Base-by-base conservation (phyloP, 2,797 vertebrate species). In the Enteromius paludinosus region DNA sequence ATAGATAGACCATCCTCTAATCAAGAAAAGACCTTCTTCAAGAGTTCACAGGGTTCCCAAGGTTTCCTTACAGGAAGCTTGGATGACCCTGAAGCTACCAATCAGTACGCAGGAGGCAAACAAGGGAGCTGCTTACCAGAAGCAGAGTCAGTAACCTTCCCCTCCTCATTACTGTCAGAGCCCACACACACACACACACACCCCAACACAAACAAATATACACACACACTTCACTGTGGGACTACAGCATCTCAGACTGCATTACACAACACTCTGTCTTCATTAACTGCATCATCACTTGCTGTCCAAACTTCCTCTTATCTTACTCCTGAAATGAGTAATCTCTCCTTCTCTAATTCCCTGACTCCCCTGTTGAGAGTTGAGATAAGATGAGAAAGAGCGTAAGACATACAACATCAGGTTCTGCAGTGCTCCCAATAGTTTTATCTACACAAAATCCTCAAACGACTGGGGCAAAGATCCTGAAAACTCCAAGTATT, bases 181-280 rank as follows among this genome's bases (percentile, higher is more conserved):
- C 23, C 20, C 75, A 35, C 62, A 80, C 61, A 65, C 75, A 35
- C 62, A 80, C 61, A 65, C 35, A 38, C 79, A 79, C 85, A 85
- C 61, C 45, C 23, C 54, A 62, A 82, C 64, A 43, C 64, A 43
- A 47, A 80, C 49, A 4, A 76, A 72, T 33, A 66, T 5, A 79
- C 52, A 77, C 71, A 83, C 25, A 65, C 61, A 78, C 35, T 62
- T 62, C 59, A 62, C 59, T 61, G 25, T 2, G 3, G 12, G 12
- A 72, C 73, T 38, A 45, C 35, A 25, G 25, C 25, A 30, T n/a
- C 2, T 38, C 59, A 78, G 79, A 54, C 76, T 87, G 81, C 78
- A 87, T 89, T 90, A 89, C 76, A 71, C 85, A 73, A 78, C 83
- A 81, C 85, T 87, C 86, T 11, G 82, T 91, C 88, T 90, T 90